Evolutionary conservation across 2,888 invertebrate species (phyloP).

Genomic region (Chesias legatella): DNA sequence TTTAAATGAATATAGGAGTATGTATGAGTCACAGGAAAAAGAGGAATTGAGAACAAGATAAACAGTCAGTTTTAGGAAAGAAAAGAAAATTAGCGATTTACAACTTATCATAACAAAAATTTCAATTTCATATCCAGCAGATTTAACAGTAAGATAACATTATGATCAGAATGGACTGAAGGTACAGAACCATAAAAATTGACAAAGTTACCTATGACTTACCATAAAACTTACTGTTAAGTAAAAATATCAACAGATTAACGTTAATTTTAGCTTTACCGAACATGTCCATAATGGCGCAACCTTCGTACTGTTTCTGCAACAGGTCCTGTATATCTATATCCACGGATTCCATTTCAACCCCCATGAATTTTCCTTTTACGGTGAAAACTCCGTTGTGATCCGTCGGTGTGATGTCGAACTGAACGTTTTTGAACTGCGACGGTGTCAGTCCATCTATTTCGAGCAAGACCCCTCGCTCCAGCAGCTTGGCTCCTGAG

Average conservation of each 20-base stretch:
- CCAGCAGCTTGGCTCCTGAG: conserved; percentile 84
- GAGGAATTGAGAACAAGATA: too few relatives aligned
- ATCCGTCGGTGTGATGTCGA: conserved; percentile 85
- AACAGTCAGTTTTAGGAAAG: too few relatives aligned
- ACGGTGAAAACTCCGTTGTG: conserved; percentile 85
- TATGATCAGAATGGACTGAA: too few relatives aligned
- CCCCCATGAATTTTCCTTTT: conserved; percentile 88
- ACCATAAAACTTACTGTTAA: conserved; percentile 89
- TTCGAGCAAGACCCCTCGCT: conserved; percentile 86
- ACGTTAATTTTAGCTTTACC: conserved; percentile 90
- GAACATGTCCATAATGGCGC: conserved; percentile 87
- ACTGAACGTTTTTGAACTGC: conserved; percentile 87
- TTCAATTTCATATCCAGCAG: too few relatives aligned
- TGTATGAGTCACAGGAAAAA: too few relatives aligned
- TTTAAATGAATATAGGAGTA: too few relatives aligned
- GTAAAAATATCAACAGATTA: conserved; percentile 85
- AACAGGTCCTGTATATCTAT: conserved; percentile 86
- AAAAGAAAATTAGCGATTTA: too few relatives aligned
- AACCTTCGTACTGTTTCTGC: conserved; percentile 88
- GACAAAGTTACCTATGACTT: conserved; percentile 50
- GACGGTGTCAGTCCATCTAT: conserved; percentile 84
- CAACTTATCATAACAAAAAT: too few relatives aligned
- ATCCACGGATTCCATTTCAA: conserved; percentile 86
- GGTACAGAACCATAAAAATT: too few relatives aligned
- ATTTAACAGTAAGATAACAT: too few relatives aligned